Percentiles rank a stretch among this genome's conserved stretches.
Evolutionary conservation across 2,888 invertebrate species (phyloP).

Genomic region (Shargacucullia verbasci): DNA sequence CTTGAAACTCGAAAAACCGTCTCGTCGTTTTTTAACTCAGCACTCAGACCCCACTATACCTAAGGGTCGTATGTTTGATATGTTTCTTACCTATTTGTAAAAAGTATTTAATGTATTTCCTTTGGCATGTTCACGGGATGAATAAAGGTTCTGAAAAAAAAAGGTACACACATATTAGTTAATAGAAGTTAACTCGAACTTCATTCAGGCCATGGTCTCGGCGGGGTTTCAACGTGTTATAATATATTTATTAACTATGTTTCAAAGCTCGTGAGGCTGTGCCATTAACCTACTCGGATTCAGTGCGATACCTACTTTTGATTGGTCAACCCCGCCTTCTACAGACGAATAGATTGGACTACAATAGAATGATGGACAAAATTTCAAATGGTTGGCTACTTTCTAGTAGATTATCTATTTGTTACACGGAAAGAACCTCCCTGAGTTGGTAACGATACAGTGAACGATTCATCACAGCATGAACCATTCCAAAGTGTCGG

Average conservation of each 20-base stretch:
- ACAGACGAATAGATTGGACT: constrained; percentile 49
- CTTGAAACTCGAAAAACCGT: neutral
- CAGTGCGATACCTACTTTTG: constrained; percentile 34
- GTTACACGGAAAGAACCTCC: neutral
- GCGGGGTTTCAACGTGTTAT: neutral
- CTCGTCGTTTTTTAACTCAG: constrained; percentile 4
- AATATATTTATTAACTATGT: neutral
- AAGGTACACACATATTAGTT: too few species aligned
- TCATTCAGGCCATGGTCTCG: neutral
- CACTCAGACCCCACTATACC: constrained; percentile 9
- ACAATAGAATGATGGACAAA: constrained; percentile 54
- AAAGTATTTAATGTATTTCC: too few species aligned
- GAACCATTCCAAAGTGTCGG: too few species aligned
- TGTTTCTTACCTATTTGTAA: too few species aligned
- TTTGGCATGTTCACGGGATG: too few species aligned
- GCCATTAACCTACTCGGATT: constrained; percentile 55
- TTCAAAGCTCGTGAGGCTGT: constrained; percentile 28
- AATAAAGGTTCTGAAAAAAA: too few species aligned
- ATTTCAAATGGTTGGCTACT: constrained; percentile 30
- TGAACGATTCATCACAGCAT: too few species aligned
- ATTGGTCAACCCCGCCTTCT: constrained; percentile 50
- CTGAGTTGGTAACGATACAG: too few species aligned
- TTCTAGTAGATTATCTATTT: constrained; percentile 37
- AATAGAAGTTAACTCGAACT: too few species aligned
- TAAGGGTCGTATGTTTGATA: constrained; percentile 10